phyloP scores from a whole-genome alignment of 2,797 vertebrate genomes.

The Sebastes diaconus region DNA sequence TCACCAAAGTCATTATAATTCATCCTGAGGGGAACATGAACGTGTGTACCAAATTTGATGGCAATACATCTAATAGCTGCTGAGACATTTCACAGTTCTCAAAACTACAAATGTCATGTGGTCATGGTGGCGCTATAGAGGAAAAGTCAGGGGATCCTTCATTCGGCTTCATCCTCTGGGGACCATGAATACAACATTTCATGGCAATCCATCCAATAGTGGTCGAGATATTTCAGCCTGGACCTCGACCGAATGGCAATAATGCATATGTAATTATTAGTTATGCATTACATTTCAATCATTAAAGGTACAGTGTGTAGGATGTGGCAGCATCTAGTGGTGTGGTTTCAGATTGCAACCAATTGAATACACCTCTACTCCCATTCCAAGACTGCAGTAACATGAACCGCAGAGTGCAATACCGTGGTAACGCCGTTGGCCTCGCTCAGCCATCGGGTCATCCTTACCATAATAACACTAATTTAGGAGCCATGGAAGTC shows the following conservation, averaged over 20 bases:
- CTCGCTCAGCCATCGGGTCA: too few species aligned
- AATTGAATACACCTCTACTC: accelerated
- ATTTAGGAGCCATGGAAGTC: too few species aligned
- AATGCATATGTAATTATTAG: background rate
- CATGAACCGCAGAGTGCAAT: too few species aligned
- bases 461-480: too few species aligned
- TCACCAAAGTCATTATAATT: background rate
- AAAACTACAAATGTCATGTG: background rate
- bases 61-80: background rate
- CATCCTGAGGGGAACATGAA: background rate
- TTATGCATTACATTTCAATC: background rate
- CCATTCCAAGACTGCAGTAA: too few species aligned
- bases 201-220: background rate
- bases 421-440: too few species aligned
- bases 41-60: background rate
- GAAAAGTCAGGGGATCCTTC: background rate
- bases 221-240: background rate
- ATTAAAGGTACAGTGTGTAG: background rate
- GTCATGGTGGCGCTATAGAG: background rate
- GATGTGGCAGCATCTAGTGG: too few species aligned
- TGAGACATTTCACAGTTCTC: background rate
- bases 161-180: background rate
- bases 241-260: background rate
- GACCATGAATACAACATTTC: background rate
- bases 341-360: too few species aligned